Base-by-base conservation (phyloP, 2,888 invertebrate genomes). In the Brachyopa scutellaris region DNA sequence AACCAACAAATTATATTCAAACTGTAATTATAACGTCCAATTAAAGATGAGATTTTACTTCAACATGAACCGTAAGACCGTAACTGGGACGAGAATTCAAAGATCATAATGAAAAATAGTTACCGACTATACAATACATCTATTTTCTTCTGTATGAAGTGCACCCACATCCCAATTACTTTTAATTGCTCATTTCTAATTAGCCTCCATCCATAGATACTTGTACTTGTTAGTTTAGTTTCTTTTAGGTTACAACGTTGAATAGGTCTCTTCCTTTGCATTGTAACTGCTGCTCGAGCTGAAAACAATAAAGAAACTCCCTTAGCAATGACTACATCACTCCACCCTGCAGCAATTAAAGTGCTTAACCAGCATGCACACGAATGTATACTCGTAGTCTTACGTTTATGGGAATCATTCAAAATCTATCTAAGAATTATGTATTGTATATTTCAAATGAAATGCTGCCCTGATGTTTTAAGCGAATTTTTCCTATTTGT, bases 101-200 rank as follows among this genome's bases (percentile, higher is more conserved):
- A 67, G n/a, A 23, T 57, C 53, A 42, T 74, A 80, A 80, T 80
- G 67, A 51, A 36, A 47, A 26, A 53, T 8, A 59, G n/a, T n/a
- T n/a, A n/a, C 49, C 36, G 29, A n/a, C 40, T 15, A 38, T 29
- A 70, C 61, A 69, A 53, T 45, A 45, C 17, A 38, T 61, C 33
- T n/a, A n/a, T n/a, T n/a, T 21, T 47, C 11, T 8, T 21, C 42
- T 38, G 13, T 2, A 59, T 23, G 53, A 40, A 69, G 11, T 55
- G 49, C 74, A 67, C 49, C 74, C 69, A 51, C 62, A 62, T 69
- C 19, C 40, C 73, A 73, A 73, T 73, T 67, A 79, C 45, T 49
- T 70, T 47, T 38, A 62, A 57, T 45, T 66, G 53, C 64, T 74
- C 55, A 36, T 62, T 62, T 74, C 49, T 80, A 74, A 69, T 80